Evolutionary conservation across 1,140 invertebrate genomes (phyloP), one percentile per base, ranked within the genome.

Genomic region (Drosophila gunungcola): DNA sequence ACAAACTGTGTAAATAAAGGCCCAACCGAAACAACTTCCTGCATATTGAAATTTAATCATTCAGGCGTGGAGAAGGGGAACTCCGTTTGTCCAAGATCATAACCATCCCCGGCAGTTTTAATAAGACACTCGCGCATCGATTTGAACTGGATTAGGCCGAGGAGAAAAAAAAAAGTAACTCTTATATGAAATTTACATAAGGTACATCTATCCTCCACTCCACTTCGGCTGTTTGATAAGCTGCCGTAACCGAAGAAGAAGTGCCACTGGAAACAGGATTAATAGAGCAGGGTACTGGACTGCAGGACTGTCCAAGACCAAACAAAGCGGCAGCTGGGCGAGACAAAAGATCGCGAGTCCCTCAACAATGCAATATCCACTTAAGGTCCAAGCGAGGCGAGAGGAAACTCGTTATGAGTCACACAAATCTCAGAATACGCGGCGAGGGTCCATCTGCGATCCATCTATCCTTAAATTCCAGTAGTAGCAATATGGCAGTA

Each of bases 391-490:
- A 77, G 72, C 79, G 79, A 80, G 63, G 75, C 84, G 76, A 86
- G 73, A 73, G 53, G 62, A 88, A 88, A 88, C 83, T 79, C 79
- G 83, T 88, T 88, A 89, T 88, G 83, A 88, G 84, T 88, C 83
- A 89, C 83, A 88, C 84, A 88, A 88, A 88, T 88, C 84, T 89
- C 83, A 79, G 65, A 61, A 13, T 86, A 78, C 82, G 68, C 42
- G 25, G 21, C 25, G 21, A 21, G 61, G 61, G 54, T 55, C 46
- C 16, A 21, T n/a, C 1, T 43, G 29, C 29, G 41, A 29, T 43
- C 52, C 12, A 76, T 67, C 42, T 64, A 45, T 45, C 41, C 48
- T 29, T 56, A 62, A 69, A 63, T 54, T 54, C 45, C 12, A 43
- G 7, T 12, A 10, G 16, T n/a, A 43, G 13, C 16, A 10, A 11